phyloP scores from a whole-genome alignment of 2,888 invertebrate genomes.

The Eupelmus urozonus region DNA sequence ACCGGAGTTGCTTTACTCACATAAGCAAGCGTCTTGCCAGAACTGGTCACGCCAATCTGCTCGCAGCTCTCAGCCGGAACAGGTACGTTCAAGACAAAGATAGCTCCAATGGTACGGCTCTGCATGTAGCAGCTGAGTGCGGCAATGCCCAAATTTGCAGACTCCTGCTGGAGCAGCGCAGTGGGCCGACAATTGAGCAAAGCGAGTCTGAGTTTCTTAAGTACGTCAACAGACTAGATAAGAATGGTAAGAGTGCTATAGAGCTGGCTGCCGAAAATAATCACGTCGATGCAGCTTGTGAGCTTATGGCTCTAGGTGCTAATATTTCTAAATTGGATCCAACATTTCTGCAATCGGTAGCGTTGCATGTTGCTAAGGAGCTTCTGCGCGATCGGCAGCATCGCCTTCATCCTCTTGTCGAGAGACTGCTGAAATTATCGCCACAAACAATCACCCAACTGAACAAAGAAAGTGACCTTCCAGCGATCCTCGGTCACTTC shows the following conservation, averaged over 20 bases:
- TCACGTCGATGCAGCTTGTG: background rate
- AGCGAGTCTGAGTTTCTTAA: background rate
- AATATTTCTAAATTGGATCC: background rate
- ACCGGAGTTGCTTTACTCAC: too few species aligned
- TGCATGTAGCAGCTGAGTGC: background rate
- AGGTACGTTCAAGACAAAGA: background rate
- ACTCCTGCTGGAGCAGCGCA: background rate
- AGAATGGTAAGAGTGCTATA: background rate
- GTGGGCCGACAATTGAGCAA: background rate
- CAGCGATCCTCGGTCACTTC: background rate
- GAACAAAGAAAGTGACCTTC: background rate
- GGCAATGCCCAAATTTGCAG: background rate
- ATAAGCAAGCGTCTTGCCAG: background rate
- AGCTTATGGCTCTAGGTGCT: background rate
- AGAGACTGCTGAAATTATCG: background rate
- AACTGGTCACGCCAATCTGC: background rate
- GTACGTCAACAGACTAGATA: constrained; percentile 2
- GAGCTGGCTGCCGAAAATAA: background rate
- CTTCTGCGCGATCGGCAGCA: background rate
- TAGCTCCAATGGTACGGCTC: background rate
- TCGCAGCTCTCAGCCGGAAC: background rate
- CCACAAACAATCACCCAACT: background rate
- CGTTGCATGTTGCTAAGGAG: background rate
- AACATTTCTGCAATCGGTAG: background rate
- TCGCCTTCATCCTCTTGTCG: background rate